A percentile compares a stretch with the other conserved stretches of the same genome.
phyloP scores from a whole-genome alignment of 2,113 vertebrate species.

The Varanus salvator region DNA sequence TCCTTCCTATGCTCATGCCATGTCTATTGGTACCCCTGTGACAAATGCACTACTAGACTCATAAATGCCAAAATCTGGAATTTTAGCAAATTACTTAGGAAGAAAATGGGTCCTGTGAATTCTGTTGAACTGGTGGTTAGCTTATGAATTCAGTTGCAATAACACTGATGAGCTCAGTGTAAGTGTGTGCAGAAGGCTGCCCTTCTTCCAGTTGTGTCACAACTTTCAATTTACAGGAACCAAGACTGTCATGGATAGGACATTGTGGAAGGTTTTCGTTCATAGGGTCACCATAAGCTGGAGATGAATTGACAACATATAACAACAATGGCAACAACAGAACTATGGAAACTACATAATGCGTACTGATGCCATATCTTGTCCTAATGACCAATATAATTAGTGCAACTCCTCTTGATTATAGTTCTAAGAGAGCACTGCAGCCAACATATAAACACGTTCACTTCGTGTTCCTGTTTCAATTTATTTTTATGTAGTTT shows the following conservation, averaged over 20 bases:
- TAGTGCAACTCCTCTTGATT: not conserved
- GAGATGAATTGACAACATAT: too few species aligned
- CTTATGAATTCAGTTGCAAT: not conserved
- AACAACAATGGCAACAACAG: too few species aligned
- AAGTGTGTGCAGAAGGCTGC: not conserved
- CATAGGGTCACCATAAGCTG: too few species aligned
- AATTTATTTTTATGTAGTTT: not conserved
- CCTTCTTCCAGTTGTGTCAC: not conserved
- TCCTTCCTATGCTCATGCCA: not conserved
- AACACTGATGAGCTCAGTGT: not conserved
- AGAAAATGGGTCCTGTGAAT: too few species aligned
- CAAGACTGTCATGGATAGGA: too few species aligned
- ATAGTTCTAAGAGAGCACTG: not conserved
- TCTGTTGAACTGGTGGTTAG: too few species aligned
- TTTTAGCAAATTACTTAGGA: not conserved
- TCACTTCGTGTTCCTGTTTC: not conserved
- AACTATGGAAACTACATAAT: not conserved
- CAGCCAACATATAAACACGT: not conserved
- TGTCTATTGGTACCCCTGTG: not conserved
- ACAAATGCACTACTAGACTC: not conserved
- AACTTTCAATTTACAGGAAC: too few species aligned
- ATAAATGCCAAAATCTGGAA: not conserved
- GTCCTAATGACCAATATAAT: too few species aligned
- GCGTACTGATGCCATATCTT: not conserved
- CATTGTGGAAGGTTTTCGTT: too few species aligned